Base-by-base conservation (phyloP, 2,797 vertebrate species). In the Megalops cyprinoides region DNA sequence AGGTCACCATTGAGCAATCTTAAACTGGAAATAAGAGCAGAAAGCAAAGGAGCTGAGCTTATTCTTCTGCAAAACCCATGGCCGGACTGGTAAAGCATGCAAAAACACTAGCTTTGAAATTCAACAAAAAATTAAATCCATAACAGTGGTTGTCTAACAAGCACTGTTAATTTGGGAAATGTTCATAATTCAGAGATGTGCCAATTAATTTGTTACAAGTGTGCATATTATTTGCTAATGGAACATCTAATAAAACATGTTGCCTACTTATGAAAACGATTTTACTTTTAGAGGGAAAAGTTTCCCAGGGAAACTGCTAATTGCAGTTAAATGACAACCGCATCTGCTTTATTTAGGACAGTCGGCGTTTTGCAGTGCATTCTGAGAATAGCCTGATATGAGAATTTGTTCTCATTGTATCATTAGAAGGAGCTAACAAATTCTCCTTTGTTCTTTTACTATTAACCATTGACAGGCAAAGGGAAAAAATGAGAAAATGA, bases 121-220 rank as follows among this genome's bases (percentile, higher is more conserved):
- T 3, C 23, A 60, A 58, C n/a, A 60, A 28, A 23, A 28, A 62
- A n/a, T n/a, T n/a, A n/a, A n/a, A n/a, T n/a, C n/a, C n/a, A n/a
- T n/a, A n/a, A n/a, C n/a, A n/a, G n/a, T n/a, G n/a, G n/a, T 67
- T 67, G 28, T 37, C 28, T 67, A 67, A 67, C 37, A 34, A 67
- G 28, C 31, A 67, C 62, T 67, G 62, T 67, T 67, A 67, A 67
- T 67, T 67, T 67, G 62, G 62, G 31, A 60, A 60, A 37, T 67
- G 31, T 67, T 67, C 31, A 8, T 0, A 34, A 67, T 34, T 67
- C 31, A 67, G 23, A 67, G 62, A 67, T 67, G 31, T 18, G 12
- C 28, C 37, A 67, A 67, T 67, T 69, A 69, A 69, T 69, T 39
- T 69, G 65, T 42, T 12, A 39, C 65, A 34, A 69, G 34, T 42